phyloP scores from a whole-genome alignment of 2,888 invertebrate genomes.

The Phymatocera aterrima region DNA sequence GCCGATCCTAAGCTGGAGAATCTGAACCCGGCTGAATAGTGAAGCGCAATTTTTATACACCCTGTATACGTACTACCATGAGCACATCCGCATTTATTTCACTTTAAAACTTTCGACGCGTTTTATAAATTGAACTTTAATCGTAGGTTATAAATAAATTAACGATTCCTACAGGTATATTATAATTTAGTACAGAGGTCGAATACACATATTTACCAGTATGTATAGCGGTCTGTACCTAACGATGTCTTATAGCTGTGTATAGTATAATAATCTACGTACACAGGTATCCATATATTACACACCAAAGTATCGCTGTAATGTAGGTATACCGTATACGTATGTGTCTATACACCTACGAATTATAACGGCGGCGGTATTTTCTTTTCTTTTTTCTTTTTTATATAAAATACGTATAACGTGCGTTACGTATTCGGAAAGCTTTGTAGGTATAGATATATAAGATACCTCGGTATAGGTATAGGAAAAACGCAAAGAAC shows the following conservation, averaged over 20 bases:
- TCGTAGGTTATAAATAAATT: conserved; percentile 33
- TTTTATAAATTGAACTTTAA: conserved; percentile 28
- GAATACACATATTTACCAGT: not conserved
- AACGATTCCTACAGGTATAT: not conserved
- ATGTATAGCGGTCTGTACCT: not conserved
- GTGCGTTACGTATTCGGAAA: too few relatives aligned
- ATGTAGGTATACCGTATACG: not conserved
- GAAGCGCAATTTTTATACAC: too few relatives aligned
- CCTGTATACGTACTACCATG: too few relatives aligned
- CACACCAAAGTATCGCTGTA: not conserved
- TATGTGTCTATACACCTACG: too few relatives aligned
- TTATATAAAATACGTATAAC: too few relatives aligned
- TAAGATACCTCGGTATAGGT: too few relatives aligned
- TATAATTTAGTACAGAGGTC: not conserved
- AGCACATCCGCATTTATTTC: conserved; percentile 17
- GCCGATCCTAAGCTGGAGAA: too few relatives aligned
- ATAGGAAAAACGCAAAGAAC: too few relatives aligned
- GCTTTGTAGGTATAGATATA: too few relatives aligned
- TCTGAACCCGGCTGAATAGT: too few relatives aligned
- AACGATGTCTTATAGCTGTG: not conserved
- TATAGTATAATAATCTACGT: not conserved
- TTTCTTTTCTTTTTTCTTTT: too few relatives aligned
- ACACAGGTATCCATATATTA: not conserved
- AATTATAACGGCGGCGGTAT: too few relatives aligned
- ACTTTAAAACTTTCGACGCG: conserved; percentile 3